A percentile compares a stretch with the other conserved stretches of the same genome.
Conservation (phyloP, 2,797 vertebrate genomes). For the Trachops cirrhosus region DNA sequence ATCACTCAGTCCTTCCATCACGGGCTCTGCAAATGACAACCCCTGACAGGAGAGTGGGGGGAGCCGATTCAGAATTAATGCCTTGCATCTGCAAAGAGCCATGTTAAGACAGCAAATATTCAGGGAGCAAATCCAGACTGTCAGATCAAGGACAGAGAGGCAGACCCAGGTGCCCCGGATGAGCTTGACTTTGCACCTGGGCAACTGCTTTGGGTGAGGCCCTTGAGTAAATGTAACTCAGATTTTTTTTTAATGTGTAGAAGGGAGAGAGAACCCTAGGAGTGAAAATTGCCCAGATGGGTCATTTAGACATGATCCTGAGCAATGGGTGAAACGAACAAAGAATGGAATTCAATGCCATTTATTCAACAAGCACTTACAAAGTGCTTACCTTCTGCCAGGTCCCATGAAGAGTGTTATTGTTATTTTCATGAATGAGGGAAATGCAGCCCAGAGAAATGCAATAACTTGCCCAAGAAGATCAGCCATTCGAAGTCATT, state of each 20-base stretch:
- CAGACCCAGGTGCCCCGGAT: neutral
- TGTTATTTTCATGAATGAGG: neutral
- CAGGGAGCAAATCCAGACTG: slow-evolving; percentile 31
- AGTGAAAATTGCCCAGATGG: neutral
- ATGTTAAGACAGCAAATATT: slow-evolving; percentile 35
- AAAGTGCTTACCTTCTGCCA: neutral
- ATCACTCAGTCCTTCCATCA: slow-evolving; percentile 51
- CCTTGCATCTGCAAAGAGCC: slow-evolving; percentile 25
- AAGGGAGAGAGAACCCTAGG: neutral
- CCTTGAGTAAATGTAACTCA: neutral
- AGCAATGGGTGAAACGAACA: slow-evolving; percentile 4
- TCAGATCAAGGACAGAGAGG: slow-evolving; percentile 3
- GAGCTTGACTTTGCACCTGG: neutral
- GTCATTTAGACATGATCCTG: neutral
- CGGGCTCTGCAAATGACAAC: neutral
- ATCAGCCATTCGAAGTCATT: neutral
- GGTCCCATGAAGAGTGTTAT: neutral
- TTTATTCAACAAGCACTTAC: neutral
- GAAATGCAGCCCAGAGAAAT: neutral
- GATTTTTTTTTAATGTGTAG: neutral
- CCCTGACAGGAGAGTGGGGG: neutral
- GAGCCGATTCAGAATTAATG: slow-evolving; percentile 27
- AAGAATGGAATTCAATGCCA: neutral
- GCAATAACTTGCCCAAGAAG: neutral
- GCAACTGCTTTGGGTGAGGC: neutral